Conservation (phyloP, 2,113 vertebrate species). For the Mastomys natalensis region DNA sequence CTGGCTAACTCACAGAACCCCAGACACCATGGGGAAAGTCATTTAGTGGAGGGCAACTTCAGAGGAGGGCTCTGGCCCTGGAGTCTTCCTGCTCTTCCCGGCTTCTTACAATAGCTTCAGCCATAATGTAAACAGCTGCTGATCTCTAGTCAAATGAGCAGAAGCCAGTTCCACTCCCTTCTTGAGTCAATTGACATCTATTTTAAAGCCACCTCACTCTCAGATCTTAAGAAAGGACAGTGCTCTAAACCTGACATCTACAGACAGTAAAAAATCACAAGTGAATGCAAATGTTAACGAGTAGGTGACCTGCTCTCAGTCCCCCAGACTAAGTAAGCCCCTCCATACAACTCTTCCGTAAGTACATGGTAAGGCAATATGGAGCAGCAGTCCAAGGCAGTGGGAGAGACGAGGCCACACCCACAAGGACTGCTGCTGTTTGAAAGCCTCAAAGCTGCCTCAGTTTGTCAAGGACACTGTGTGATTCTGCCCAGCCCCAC, state of each 20-base stretch:
- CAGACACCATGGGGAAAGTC: neutral
- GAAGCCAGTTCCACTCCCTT: neutral
- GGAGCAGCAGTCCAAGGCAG: neutral
- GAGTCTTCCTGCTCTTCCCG: neutral
- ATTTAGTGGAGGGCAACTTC: neutral
- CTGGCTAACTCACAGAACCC: neutral
- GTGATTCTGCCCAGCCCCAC: neutral
- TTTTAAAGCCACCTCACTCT: conserved; percentile 31
- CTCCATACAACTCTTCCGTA: neutral
- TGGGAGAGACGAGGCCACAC: neutral
- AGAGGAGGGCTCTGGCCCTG: neutral
- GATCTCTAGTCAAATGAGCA: neutral
- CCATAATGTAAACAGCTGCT: neutral
- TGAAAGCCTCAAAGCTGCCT: neutral
- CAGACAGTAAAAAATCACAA: neutral
- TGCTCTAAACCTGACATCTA: conserved; percentile 21
- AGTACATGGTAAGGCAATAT: neutral
- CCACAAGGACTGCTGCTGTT: neutral
- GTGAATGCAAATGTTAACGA: neutral
- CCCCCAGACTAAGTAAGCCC: neutral
- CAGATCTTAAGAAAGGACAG: conserved; percentile 23
- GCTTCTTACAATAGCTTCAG: neutral
- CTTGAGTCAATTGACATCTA: neutral
- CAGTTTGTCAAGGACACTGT: neutral
- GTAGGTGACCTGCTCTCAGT: neutral